phyloP scores from a whole-genome alignment of 2,797 vertebrate genomes.

The Lutjanus argentimaculatus region DNA sequence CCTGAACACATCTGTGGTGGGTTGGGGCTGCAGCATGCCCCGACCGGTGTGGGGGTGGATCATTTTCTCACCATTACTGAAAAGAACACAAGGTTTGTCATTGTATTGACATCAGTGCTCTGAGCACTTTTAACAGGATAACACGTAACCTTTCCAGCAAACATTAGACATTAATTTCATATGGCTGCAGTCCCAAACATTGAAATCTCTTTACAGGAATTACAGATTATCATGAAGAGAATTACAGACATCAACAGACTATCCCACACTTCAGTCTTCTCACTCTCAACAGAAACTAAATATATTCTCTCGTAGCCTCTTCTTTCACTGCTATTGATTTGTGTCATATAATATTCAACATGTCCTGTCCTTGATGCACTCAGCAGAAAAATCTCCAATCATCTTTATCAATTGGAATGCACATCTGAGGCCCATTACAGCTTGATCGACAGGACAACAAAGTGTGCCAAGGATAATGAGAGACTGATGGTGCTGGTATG shows the following conservation, averaged over 20 bases:
- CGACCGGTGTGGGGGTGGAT: too few species aligned
- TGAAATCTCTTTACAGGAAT: background rate
- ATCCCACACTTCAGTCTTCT: background rate
- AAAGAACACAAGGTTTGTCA: too few species aligned
- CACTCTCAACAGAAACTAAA: background rate
- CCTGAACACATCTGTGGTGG: too few species aligned
- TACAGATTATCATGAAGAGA: background rate
- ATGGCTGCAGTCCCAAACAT: background rate
- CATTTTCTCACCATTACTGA: too few species aligned
- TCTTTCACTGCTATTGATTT: slow-evolving; percentile 16
- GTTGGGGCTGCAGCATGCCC: too few species aligned
- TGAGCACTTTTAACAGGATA: too few species aligned
- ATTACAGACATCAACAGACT: background rate
- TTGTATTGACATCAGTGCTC: too few species aligned
- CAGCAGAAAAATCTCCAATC: slow-evolving; percentile 30
- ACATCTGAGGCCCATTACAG: background rate
- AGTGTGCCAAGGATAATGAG: slow-evolving; percentile 10
- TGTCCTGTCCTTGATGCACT: slow-evolving; percentile 13
- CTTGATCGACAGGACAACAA: slow-evolving; percentile 14
- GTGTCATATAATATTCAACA: slow-evolving; percentile 12
- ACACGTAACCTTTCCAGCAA: background rate
- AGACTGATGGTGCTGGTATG: slow-evolving; percentile 1
- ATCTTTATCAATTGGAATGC: slow-evolving; percentile 15
- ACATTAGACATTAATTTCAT: background rate
- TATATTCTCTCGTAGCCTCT: background rate